A percentile compares a stretch with the other conserved stretches of the same genome.
Conservation (phyloP, 2,888 invertebrate genomes). For the Scaptomyza reducta region DNA sequence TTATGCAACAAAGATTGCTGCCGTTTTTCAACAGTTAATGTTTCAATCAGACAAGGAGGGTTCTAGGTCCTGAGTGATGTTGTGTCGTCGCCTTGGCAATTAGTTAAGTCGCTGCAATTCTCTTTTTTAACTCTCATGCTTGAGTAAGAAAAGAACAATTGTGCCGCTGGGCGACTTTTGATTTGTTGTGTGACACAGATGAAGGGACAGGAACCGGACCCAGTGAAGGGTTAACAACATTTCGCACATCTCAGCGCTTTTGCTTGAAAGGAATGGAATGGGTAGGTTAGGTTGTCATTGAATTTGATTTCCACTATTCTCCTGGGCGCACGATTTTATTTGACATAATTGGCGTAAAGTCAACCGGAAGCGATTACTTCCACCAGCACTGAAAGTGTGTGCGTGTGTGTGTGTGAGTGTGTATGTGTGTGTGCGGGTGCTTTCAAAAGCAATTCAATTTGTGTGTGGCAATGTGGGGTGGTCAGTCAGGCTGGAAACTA, state of each 20-base stretch:
- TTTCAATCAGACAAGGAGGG: conserved; percentile 68
- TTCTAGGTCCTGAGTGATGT: conserved; percentile 13
- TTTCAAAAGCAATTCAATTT: conserved; percentile 68
- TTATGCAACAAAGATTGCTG: conserved; percentile 66
- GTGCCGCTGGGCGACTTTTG: conserved; percentile 41
- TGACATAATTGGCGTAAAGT: conserved; percentile 75
- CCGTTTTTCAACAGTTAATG: conserved; percentile 75
- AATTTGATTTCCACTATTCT: conserved; percentile 55
- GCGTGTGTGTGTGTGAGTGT: conserved; percentile 14
- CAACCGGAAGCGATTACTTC: conserved; percentile 76
- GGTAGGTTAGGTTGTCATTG: conserved; percentile 28
- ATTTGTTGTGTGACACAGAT: conserved; percentile 39
- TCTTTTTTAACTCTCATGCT: too few species aligned
- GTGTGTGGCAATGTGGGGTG: conserved; percentile 42
- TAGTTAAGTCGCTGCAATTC: conserved; percentile 45
- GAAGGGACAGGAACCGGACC: neutral
- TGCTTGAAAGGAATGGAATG: too few species aligned
- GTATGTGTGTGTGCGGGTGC: conserved; percentile 21
- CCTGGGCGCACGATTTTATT: conserved; percentile 38
- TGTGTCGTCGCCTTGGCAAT: conserved; percentile 38
- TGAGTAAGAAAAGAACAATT: neutral
- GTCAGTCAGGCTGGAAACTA: conserved; percentile 32
- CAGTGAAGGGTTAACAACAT: conserved; percentile 51
- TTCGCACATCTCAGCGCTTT: conserved; percentile 43
- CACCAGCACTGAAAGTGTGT: conserved; percentile 29